phyloP scores from a whole-genome alignment of 2,113 vertebrate genomes.

The Megaceryle maxima region DNA sequence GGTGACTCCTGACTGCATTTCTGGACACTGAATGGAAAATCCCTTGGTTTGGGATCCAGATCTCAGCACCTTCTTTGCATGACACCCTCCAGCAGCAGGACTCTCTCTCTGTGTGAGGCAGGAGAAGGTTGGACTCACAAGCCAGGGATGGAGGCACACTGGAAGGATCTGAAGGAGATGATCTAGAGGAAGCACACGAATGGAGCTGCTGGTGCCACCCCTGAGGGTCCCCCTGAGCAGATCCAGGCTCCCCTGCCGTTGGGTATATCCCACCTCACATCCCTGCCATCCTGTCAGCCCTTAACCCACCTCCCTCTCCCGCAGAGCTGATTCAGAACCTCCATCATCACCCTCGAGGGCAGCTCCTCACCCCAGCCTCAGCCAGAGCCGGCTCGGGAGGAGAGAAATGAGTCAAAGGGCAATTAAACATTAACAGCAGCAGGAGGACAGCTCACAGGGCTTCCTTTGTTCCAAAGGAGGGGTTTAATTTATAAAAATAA shows the following conservation, averaged over 20 bases:
- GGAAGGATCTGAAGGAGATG: background rate
- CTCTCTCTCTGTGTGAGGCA: fast-evolving
- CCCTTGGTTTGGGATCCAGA: background rate
- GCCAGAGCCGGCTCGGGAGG: background rate
- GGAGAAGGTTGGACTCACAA: fast-evolving
- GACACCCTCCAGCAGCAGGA: background rate
- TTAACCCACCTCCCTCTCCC: background rate
- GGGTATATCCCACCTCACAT: background rate
- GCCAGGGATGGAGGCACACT: background rate
- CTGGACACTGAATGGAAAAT: background rate
- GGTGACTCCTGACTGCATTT: background rate
- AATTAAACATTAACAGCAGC: constrained; percentile 16
- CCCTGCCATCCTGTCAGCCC: background rate
- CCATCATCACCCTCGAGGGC: background rate
- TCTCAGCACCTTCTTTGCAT: fast-evolving
- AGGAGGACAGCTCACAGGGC: background rate
- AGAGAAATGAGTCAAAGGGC: constrained; percentile 1
- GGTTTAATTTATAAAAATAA: constrained; percentile 69
- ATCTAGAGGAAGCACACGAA: background rate
- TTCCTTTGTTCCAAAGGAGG: background rate
- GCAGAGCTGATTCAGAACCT: background rate
- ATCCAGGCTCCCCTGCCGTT: background rate
- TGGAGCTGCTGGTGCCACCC: background rate
- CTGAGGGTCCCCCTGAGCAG: background rate
- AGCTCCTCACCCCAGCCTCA: background rate